Conservation (phyloP, 1,140 invertebrate species). For the Neodiprion virginianus region DNA sequence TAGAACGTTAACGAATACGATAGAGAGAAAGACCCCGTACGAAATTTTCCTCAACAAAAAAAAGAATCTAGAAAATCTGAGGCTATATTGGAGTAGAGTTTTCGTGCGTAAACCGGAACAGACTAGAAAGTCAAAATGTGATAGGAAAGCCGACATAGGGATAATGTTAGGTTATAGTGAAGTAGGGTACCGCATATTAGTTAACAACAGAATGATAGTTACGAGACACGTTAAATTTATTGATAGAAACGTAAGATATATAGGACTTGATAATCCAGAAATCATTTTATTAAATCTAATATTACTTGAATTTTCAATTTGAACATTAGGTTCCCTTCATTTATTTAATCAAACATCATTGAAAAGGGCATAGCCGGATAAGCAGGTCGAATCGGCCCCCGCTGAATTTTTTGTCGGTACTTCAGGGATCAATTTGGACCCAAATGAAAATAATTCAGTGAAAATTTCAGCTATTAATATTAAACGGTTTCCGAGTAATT, state of each 20-base stretch:
- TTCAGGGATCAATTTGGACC: too few species aligned
- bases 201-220: constrained; percentile 29
- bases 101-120: constrained; percentile 25
- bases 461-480: too few species aligned
- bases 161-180: constrained; percentile 22
- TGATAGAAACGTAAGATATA: constrained; percentile 27
- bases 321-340: too few species aligned
- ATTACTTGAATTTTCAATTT: too few species aligned
- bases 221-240: constrained; percentile 31
- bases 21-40: constrained; percentile 49
- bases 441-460: too few species aligned
- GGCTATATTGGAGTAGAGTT: constrained; percentile 30
- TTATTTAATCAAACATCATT: too few species aligned
- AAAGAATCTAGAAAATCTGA: constrained; percentile 43
- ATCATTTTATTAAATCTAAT: too few species aligned
- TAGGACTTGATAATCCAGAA: constrained; percentile 16
- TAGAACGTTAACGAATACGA: constrained; percentile 43
- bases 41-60: constrained; percentile 48
- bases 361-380: too few species aligned
- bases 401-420: too few species aligned
- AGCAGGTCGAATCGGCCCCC: too few species aligned
- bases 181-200: constrained; percentile 26
- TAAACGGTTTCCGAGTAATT: too few species aligned
- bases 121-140: constrained; percentile 21
- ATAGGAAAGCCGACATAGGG: constrained; percentile 24